Conservation (phyloP, 2,888 invertebrate species). For the Pimpla rufipes region DNA sequence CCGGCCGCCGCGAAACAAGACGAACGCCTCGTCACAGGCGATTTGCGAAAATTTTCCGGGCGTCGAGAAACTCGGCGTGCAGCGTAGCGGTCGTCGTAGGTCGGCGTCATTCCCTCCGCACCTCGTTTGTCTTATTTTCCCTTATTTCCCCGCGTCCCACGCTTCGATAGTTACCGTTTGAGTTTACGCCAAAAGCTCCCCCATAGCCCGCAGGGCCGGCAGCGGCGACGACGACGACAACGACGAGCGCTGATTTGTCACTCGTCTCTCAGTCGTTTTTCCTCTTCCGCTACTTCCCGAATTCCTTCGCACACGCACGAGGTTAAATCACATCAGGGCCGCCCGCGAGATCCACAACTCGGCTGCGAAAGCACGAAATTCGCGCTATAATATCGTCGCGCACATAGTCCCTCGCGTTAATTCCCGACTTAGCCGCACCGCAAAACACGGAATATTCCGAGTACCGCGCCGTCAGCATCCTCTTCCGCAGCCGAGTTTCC, state of each 20-base stretch:
- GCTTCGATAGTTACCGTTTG: slow-evolving; percentile 64
- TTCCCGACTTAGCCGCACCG: slow-evolving; percentile 5
- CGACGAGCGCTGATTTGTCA: slow-evolving; percentile 48
- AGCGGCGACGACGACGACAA: slow-evolving; percentile 54
- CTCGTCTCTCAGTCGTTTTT: slow-evolving; percentile 50
- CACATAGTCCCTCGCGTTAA: background rate
- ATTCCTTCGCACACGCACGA: slow-evolving; percentile 44
- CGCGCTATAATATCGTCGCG: background rate
- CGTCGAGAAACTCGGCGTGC: slow-evolving; percentile 24
- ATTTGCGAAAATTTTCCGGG: slow-evolving; percentile 60
- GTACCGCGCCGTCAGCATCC: slow-evolving; percentile 14
- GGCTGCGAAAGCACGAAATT: slow-evolving; percentile 5
- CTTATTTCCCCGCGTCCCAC: slow-evolving; percentile 4
- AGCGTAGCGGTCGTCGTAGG: too few relatives aligned
- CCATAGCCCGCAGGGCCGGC: slow-evolving; percentile 5
- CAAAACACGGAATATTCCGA: slow-evolving; percentile 38
- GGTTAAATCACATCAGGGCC: slow-evolving; percentile 26
- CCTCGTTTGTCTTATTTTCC: slow-evolving; percentile 28
- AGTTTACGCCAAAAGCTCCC: slow-evolving; percentile 61
- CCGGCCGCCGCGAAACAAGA: slow-evolving; percentile 34
- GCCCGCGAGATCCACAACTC: background rate
- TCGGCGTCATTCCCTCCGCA: background rate
- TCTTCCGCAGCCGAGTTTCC: background rate
- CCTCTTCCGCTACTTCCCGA: slow-evolving; percentile 45
- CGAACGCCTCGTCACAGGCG: slow-evolving; percentile 49